Evolutionary conservation across 2,797 vertebrate species (phyloP).

Genomic region (Melanotaenia parkinsoni): DNA sequence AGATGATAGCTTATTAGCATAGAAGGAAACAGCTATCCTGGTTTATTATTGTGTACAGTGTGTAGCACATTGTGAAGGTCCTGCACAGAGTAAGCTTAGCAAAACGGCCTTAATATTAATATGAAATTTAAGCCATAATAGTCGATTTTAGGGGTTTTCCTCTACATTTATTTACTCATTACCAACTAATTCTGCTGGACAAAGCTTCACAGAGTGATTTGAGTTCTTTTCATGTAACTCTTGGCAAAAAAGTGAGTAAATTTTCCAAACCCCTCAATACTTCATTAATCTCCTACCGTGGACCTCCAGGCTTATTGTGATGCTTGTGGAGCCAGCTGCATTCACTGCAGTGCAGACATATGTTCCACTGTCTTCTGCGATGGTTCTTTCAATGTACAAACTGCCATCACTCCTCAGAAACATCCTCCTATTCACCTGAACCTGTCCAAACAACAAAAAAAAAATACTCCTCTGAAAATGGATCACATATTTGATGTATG

Average conservation of each 20-base stretch:
- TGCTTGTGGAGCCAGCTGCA: conserved; percentile 81
- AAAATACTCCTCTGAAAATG: neutral
- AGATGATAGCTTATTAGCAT: conserved; percentile 8
- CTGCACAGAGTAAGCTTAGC: neutral
- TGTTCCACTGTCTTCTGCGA: conserved; percentile 82
- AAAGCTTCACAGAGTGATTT: conserved; percentile 2
- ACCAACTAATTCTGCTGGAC: conserved; percentile 7
- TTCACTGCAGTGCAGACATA: conserved; percentile 90
- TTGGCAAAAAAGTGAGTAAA: neutral
- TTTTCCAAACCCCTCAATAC: conserved; percentile 10
- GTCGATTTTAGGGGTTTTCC: neutral
- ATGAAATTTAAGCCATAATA: neutral
- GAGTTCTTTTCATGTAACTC: neutral
- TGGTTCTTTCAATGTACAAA: conserved; percentile 82
- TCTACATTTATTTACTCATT: neutral
- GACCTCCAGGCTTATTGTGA: conserved; percentile 84
- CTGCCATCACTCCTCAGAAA: conserved; percentile 87
- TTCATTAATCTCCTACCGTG: conserved; percentile 79
- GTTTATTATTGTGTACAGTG: neutral
- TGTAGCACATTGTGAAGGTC: neutral
- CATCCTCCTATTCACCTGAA: conserved; percentile 72
- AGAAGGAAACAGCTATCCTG: neutral
- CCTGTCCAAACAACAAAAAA: conserved; percentile 64
- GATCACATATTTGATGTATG: neutral
- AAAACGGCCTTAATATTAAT: neutral